Base-by-base conservation (phyloP, 2,113 vertebrate species). In the Marcusenius ussheri region DNA sequence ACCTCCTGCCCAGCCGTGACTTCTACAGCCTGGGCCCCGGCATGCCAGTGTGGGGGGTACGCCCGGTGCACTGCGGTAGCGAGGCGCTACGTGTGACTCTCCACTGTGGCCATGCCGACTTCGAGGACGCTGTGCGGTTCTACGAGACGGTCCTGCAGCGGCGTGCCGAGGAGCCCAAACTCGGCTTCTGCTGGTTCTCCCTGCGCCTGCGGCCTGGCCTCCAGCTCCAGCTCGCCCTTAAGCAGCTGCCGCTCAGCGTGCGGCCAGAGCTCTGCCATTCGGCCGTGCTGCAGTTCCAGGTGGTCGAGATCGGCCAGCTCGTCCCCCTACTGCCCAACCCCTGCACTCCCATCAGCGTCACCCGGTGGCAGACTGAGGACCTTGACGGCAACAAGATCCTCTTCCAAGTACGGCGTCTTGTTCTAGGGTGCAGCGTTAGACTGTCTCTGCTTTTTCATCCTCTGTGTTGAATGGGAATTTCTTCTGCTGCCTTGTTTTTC, bases 321-420 rank as follows among this genome's bases (percentile, higher is more conserved):
- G 98, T 99, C 50, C 98, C 98, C 4, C 96, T 99, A 50, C 94
- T 99, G 58, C 98, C 98, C 6, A 96, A 99, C 92, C 97, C 98
- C 0, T 99, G 98, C 0, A 90, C 96, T 4, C 98, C 98, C 1
- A 98, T 99, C 94, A 99, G 98, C 85, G 93, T 93, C 88, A 96
- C 95, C 47, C 95, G 97, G 91, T 99, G 98, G 98, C 98, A 98
- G 94, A 99, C 98, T 0, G 97, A 97, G 92, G 98, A 99, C 94
- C 97, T 99, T 0, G 98, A 99, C 0, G 97, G 98, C 56, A 99
- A 99, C 91, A 98, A 94, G 80, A 96, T 99, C 91, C 96, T 99
- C 85, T 97, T 99, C 88, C 97, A 99, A 97, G 98, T 99, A 91
- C 88, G 46, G 6, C 24, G n/a, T 50, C 27, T 1, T 53, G 17